These are phyloP conservation scores for Microtus montanus DNA, from an alignment of 2,113 vertebrate genomes.

Conservation along the genomic window DNA sequence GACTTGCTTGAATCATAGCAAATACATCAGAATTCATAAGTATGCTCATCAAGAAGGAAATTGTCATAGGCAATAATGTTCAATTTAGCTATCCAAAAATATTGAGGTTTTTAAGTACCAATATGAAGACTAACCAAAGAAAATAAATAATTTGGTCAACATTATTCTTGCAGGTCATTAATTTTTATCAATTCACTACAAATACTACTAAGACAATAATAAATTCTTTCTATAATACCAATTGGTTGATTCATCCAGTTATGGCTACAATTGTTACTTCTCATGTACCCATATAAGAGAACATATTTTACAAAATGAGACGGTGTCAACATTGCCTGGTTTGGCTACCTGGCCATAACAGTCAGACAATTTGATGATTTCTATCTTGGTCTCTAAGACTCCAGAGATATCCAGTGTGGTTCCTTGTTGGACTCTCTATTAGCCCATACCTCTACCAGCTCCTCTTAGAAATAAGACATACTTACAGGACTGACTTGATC, in stretches of 20 bases:
- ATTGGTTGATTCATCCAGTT: background rate
- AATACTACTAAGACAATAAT: slow-evolving; percentile 54
- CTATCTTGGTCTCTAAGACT: background rate
- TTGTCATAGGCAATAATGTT: slow-evolving; percentile 26
- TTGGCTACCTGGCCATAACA: slow-evolving; percentile 3
- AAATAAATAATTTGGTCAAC: slow-evolving; percentile 57
- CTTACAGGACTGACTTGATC: background rate
- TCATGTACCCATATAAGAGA: background rate
- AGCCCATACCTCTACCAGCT: background rate
- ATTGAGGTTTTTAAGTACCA: slow-evolving; percentile 48
- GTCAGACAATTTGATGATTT: background rate
- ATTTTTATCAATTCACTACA: slow-evolving; percentile 48
- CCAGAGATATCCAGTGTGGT: background rate
- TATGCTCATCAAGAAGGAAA: slow-evolving; percentile 17
- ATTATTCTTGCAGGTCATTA: slow-evolving; percentile 35
- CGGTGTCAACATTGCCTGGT: background rate
- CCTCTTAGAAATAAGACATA: background rate
- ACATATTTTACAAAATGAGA: slow-evolving; percentile 35
- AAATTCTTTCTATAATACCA: slow-evolving; percentile 12
- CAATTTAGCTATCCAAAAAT: slow-evolving; percentile 50
- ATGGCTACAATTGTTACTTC: background rate
- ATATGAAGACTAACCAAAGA: slow-evolving; percentile 18
- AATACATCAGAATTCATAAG: slow-evolving; percentile 22
- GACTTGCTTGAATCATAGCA: slow-evolving; percentile 43
- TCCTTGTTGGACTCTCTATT: background rate